Percentiles rank a stretch among this genome's conserved stretches.
Evolutionary conservation across 2,888 invertebrate species (phyloP).

Genomic region (Incurvaria masculella): DNA sequence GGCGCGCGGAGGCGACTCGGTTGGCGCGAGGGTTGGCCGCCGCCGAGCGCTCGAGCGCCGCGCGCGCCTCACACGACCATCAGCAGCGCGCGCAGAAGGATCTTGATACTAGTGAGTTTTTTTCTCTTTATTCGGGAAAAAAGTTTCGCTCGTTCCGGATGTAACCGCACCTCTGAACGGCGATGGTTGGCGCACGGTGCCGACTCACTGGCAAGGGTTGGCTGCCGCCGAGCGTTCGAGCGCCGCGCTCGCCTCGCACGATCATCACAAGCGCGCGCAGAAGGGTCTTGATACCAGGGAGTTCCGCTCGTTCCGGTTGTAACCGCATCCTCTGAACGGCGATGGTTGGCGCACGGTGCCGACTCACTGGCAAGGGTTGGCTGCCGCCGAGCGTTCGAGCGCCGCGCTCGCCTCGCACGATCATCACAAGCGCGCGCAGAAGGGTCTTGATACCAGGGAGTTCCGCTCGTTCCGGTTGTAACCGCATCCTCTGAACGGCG

Average conservation of each 20-base stretch:
- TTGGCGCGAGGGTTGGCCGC: constrained; percentile 51
- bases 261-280: constrained; percentile 45
- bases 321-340: constrained; percentile 46
- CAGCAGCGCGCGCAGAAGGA: constrained; percentile 49
- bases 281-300: constrained; percentile 50
- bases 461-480: no score
- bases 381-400: constrained; percentile 42
- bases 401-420: constrained; percentile 47
- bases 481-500: no score
- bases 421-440: constrained; percentile 45
- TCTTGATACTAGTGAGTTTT: constrained; percentile 42
- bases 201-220: constrained; percentile 47
- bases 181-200: constrained; percentile 42
- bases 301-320: no score
- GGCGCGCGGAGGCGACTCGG: constrained; percentile 45
- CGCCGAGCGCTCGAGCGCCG: constrained; percentile 42
- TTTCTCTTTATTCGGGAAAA: no score
- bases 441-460: constrained; percentile 48
- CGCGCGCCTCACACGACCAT: constrained; percentile 44
- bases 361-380: constrained; percentile 48
- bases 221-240: constrained; percentile 44
- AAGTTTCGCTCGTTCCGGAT: no score
- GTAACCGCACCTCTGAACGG: constrained; percentile 48
- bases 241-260: constrained; percentile 45
- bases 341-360: constrained; percentile 44